These are phyloP conservation scores for Sitodiplosis mosellana DNA, from an alignment of 1,140 invertebrate species.

Conservation along the genomic window DNA sequence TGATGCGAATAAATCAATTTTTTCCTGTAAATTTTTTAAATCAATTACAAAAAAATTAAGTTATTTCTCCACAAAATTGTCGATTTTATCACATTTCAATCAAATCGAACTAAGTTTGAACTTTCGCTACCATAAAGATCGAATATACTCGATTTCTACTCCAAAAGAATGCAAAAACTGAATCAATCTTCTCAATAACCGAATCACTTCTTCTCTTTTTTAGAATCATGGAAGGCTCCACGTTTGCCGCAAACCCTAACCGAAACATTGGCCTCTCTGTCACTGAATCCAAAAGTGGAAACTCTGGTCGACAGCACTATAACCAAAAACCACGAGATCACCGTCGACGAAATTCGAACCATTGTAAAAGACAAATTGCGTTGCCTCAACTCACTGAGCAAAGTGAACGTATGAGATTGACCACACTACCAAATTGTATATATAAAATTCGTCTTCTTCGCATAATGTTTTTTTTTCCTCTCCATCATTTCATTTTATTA, in stretches of 20 bases:
- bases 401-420: no score
- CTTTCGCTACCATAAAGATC: not conserved
- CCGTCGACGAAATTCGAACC: slow-evolving; percentile 19
- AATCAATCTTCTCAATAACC: not conserved
- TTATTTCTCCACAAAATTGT: not conserved
- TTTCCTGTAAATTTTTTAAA: not conserved
- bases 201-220: not conserved
- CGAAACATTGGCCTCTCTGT: slow-evolving; percentile 23
- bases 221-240: slow-evolving; percentile 19
- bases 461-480: no score
- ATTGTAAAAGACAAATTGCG: slow-evolving; percentile 24
- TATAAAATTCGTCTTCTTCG: no score
- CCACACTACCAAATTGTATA: no score
- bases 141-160: no score
- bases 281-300: slow-evolving; percentile 20
- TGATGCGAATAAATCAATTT: no score
- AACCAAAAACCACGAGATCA: slow-evolving; percentile 21
- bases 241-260: slow-evolving; percentile 15
- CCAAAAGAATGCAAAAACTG: not conserved
- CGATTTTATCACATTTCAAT: not conserved
- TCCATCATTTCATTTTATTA: no score
- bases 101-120: not conserved
- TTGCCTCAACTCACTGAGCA: slow-evolving; percentile 9
- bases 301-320: slow-evolving; percentile 19
- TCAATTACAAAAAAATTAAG: not conserved